A percentile compares a stretch with the other conserved stretches of the same genome.
phyloP scores from a whole-genome alignment of 2,797 vertebrate species.

The Decapterus maruadsi region DNA sequence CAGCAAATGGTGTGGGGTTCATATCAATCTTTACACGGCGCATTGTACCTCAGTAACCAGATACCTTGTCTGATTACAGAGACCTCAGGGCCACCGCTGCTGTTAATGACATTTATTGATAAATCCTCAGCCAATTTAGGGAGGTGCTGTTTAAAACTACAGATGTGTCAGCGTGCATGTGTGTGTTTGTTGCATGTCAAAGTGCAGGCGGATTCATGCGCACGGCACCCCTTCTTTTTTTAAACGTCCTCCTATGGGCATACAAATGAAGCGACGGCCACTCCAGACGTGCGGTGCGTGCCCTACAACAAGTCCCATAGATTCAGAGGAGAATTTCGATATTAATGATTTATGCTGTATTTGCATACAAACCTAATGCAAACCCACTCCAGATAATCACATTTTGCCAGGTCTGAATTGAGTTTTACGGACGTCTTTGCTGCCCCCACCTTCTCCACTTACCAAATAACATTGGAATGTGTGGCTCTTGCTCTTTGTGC shows the following conservation, averaged over 20 bases:
- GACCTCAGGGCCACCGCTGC: conserved; percentile 66
- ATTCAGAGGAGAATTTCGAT: conserved; percentile 83
- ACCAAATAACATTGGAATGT: conserved; percentile 66
- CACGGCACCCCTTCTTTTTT: conserved; percentile 34
- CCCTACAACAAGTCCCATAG: conserved; percentile 66
- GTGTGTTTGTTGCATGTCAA: conserved; percentile 63
- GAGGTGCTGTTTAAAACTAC: conserved; percentile 64
- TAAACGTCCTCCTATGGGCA: conserved; percentile 59
- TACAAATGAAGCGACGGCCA: conserved; percentile 79
- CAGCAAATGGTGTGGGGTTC: conserved; percentile 75
- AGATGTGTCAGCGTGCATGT: conserved; percentile 44
- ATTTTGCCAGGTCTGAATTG: conserved; percentile 85
- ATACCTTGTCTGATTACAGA: conserved; percentile 76
- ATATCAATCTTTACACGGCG: conserved; percentile 80
- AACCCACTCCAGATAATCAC: conserved; percentile 88
- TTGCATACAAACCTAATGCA: conserved; percentile 89
- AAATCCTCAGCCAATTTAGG: conserved; percentile 67
- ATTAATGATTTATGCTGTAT: conserved; percentile 88
- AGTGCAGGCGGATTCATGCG: conserved; percentile 64
- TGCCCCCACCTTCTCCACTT: conserved; percentile 67
- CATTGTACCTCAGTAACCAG: conserved; percentile 76
- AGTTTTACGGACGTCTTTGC: conserved; percentile 80
- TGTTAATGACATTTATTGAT: conserved; percentile 80
- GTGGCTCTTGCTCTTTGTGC: conserved; percentile 62
- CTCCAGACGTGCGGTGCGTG: conserved; percentile 73